Conservation (phyloP, 2,888 invertebrate genomes). For the Fabriciana adippe region DNA sequence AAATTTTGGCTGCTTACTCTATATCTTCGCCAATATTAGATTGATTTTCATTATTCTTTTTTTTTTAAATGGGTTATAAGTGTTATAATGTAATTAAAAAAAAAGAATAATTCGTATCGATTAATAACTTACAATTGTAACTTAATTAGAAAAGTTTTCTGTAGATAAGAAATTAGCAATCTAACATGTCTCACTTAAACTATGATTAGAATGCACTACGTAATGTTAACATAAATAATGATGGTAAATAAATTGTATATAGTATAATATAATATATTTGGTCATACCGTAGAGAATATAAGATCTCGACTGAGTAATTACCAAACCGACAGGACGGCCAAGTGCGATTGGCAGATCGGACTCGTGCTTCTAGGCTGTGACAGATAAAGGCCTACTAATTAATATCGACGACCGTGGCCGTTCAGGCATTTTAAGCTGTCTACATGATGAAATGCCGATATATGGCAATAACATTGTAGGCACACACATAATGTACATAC, state of each 20-base stretch:
- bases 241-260: neutral
- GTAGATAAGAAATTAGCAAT: too few relatives aligned
- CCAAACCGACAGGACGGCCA: conserved; percentile 44
- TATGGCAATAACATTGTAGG: neutral
- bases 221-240: neutral
- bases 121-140: too few relatives aligned
- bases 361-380: conserved; percentile 53
- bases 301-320: conserved; percentile 54
- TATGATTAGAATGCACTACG: neutral
- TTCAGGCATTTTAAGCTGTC: conserved; percentile 14
- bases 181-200: too few relatives aligned
- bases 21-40: too few relatives aligned
- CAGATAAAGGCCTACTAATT: conserved; percentile 60
- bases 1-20: too few relatives aligned
- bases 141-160: too few relatives aligned
- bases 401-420: conserved; percentile 41
- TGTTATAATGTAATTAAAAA: too few relatives aligned
- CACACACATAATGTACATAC: too few relatives aligned
- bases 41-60: too few relatives aligned
- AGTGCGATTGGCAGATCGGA: conserved; percentile 61
- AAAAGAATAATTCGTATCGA: too few relatives aligned
- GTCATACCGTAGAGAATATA: conserved; percentile 29
- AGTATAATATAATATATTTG: neutral
- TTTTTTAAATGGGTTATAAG: too few relatives aligned
- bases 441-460: conserved; percentile 11